Conservation (phyloP, 2,888 invertebrate species). For the Macrosiphum euphorbiae region DNA sequence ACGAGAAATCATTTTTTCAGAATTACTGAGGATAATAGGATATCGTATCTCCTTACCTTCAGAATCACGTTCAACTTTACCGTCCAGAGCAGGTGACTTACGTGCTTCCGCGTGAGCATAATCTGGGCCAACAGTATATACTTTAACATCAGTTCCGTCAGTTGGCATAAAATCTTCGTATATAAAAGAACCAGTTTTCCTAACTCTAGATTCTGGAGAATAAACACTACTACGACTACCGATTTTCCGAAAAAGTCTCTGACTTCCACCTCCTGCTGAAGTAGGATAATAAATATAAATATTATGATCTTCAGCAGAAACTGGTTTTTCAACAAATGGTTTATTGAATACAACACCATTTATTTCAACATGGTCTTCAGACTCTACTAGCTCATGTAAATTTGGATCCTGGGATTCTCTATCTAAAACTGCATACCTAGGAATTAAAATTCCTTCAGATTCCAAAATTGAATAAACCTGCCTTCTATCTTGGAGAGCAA, state of each 20-base stretch:
- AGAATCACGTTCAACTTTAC: slow-evolving; percentile 97
- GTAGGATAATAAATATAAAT: slow-evolving; percentile 99
- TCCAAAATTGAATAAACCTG: slow-evolving; percentile 96
- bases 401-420: slow-evolving; percentile 92
- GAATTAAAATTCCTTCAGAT: slow-evolving; percentile 96
- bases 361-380: slow-evolving; percentile 97
- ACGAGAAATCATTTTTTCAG: slow-evolving; percentile 96
- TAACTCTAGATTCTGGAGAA: slow-evolving; percentile 94
- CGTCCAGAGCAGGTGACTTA: slow-evolving; percentile 98
- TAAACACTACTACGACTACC: slow-evolving; percentile 99
- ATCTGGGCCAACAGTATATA: slow-evolving; percentile 98
- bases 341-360: slow-evolving; percentile 96
- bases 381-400: slow-evolving; percentile 91
- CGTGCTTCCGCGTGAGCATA: slow-evolving; percentile 99
- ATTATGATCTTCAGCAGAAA: slow-evolving; percentile 99
- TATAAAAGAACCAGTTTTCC: slow-evolving; percentile 98
- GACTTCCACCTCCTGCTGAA: slow-evolving; percentile 97
- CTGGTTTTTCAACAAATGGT: slow-evolving; percentile 99
- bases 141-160: slow-evolving; percentile 88
- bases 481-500: slow-evolving; percentile 94
- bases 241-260: slow-evolving; percentile 98
- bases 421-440: slow-evolving; percentile 96
- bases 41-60: slow-evolving; percentile 99
- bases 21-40: slow-evolving; percentile 96
- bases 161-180: slow-evolving; percentile 99